Conservation (phyloP, 2,797 vertebrate species). For the Poecilia picta region DNA sequence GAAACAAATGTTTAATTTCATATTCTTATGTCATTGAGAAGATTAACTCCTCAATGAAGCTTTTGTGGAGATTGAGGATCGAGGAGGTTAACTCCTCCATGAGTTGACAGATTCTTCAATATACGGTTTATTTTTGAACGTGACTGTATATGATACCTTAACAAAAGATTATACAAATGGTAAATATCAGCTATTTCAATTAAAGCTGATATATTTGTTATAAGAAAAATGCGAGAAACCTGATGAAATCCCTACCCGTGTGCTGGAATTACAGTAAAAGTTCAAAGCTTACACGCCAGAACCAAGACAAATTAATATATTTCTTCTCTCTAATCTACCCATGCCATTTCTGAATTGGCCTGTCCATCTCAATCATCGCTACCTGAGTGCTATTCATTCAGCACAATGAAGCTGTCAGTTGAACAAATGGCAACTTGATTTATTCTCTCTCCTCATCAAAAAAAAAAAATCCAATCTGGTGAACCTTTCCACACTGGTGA, state of each 20-base stretch:
- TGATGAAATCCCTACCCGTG: background rate
- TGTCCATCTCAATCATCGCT: constrained; percentile 35
- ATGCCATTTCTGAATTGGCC: constrained; percentile 31
- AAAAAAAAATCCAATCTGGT: constrained; percentile 18
- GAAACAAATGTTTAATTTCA: background rate
- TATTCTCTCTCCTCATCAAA: constrained; percentile 35
- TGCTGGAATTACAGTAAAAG: background rate
- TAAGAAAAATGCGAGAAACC: background rate
- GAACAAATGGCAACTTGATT: constrained; percentile 50
- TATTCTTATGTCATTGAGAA: background rate
- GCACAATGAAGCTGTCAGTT: constrained; percentile 56
- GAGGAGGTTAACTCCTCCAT: background rate
- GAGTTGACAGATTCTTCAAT: background rate
- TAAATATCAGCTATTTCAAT: background rate
- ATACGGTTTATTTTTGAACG: background rate
- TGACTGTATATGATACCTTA: background rate
- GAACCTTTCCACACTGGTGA: constrained; percentile 24
- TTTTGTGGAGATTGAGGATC: no score
- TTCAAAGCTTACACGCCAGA: background rate
- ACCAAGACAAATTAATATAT: background rate
- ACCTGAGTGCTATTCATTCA: constrained; percentile 33
- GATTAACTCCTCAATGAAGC: background rate
- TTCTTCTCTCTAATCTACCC: background rate
- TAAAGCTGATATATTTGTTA: background rate
- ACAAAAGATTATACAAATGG: background rate